Percentiles rank a stretch among this genome's conserved stretches.
phyloP scores from a whole-genome alignment of 2,113 vertebrate species.

The Silurus glanis region DNA sequence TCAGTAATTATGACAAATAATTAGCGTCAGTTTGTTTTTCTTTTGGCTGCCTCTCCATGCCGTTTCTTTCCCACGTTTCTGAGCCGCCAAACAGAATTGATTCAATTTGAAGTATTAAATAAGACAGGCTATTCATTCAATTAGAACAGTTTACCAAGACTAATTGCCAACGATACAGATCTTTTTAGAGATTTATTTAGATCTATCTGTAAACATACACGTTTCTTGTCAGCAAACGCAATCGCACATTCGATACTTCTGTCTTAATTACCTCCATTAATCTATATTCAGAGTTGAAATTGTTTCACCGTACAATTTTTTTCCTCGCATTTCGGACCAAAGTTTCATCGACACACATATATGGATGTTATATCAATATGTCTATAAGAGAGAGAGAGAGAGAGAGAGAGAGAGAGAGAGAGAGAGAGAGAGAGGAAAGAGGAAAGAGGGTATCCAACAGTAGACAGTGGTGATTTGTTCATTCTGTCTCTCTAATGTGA shows the following conservation, averaged over 20 bases:
- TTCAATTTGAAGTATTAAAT: background rate
- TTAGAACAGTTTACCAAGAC: background rate
- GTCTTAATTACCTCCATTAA: no score
- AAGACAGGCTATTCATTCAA: background rate
- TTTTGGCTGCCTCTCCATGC: background rate
- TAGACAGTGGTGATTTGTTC: no score
- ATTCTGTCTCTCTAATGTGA: no score
- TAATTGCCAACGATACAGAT: background rate
- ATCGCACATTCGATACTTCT: background rate
- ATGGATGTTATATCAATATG: background rate
- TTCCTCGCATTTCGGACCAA: background rate
- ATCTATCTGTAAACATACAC: background rate
- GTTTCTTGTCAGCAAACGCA: background rate
- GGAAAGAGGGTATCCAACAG: no score
- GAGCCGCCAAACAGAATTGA: background rate
- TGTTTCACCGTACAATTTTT: no score
- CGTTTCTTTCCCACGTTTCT: background rate
- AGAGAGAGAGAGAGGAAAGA: no score
- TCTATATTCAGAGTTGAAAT: no score
- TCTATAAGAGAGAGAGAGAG: no score
- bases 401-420: no score
- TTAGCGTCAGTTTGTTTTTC: conserved; percentile 1
- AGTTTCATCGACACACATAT: background rate
- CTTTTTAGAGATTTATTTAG: background rate
- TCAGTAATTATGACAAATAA: background rate